Evolutionary conservation across 2,888 invertebrate genomes (phyloP).

Genomic region (Pyrocoelia pectoralis): DNA sequence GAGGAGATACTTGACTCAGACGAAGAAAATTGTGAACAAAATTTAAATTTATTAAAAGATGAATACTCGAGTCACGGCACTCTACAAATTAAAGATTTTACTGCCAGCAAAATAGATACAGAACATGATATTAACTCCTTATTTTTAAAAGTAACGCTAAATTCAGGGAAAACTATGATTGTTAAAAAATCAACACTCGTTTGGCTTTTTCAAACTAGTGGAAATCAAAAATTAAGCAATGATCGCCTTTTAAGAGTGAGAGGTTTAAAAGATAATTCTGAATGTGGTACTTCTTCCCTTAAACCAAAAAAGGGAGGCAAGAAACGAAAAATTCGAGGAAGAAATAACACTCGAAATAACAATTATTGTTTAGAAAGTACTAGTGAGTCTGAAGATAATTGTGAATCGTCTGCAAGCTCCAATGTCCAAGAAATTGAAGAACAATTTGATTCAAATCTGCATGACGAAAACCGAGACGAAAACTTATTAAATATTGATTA

Average conservation of each 20-base stretch:
- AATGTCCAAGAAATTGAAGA: background rate
- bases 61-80: background rate
- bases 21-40: conserved; percentile 3
- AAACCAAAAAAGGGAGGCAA: background rate
- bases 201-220: background rate
- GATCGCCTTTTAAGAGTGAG: background rate
- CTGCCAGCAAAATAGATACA: too few species aligned
- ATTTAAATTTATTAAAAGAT: conserved; percentile 4
- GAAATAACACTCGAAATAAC: too few species aligned
- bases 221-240: background rate
- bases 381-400: background rate
- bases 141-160: background rate
- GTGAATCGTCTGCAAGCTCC: conserved; percentile 1
- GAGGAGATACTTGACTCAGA: background rate
- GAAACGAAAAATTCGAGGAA: conserved; percentile 1
- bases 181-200: too few species aligned
- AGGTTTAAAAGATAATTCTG: background rate
- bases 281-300: background rate
- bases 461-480: too few species aligned
- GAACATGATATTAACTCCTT: too few species aligned
- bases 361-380: background rate
- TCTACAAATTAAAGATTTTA: background rate
- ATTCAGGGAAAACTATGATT: background rate
- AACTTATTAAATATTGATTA: too few species aligned
- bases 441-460: background rate